A percentile compares a stretch with the other conserved stretches of the same genome.
These are phyloP conservation scores for Ceyx margarethae DNA, from an alignment of 2,113 vertebrate genomes.

Conservation along the genomic window DNA sequence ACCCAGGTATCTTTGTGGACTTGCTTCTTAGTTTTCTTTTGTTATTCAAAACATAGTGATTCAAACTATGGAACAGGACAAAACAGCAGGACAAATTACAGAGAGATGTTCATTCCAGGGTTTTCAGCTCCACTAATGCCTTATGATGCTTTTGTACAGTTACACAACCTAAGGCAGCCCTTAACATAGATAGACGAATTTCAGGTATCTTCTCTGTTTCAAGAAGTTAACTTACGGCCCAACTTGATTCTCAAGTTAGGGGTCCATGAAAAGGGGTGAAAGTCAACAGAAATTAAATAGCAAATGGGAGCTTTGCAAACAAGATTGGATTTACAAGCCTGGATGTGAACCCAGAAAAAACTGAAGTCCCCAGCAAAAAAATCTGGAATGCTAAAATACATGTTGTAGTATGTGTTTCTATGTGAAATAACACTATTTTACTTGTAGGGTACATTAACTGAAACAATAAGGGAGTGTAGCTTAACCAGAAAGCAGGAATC, in stretches of 20 bases:
- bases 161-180: not conserved
- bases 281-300: not conserved
- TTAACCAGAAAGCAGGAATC: not conserved
- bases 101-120: not conserved
- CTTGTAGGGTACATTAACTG: not conserved
- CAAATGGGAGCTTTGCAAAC: not conserved
- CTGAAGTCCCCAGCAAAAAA: not conserved
- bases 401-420: not conserved
- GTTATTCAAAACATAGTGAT: not conserved
- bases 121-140: not conserved
- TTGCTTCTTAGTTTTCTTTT: not conserved
- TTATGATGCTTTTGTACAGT: not conserved
- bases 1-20: not conserved
- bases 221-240: not conserved
- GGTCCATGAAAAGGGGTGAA: not conserved
- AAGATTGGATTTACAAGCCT: not conserved
- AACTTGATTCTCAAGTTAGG: not conserved
- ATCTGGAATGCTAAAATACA: not conserved
- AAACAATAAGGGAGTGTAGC: not conserved
- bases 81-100: not conserved
- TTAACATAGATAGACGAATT: not conserved
- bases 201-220: constrained; percentile 42
- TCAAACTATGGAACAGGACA: not conserved
- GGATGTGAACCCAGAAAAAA: not conserved
- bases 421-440: not conserved